These are phyloP conservation scores for Oligia strigilis DNA, from an alignment of 2,888 invertebrate species.

Conservation along the genomic window DNA sequence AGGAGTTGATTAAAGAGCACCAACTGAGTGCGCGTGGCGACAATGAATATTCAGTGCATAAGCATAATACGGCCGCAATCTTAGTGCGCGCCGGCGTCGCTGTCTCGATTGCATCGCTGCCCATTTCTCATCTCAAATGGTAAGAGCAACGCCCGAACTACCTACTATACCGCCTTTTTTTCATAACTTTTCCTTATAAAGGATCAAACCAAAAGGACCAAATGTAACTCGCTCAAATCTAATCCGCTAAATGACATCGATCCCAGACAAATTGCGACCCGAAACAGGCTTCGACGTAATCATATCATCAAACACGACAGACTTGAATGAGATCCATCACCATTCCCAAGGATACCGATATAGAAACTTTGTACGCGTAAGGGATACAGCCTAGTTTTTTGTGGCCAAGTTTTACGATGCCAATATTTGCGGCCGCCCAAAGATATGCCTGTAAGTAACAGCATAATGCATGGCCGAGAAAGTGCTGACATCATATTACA, in stretches of 20 bases:
- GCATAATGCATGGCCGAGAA: conserved; percentile 64
- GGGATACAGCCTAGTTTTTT: conserved; percentile 76
- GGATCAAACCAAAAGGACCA: conserved; percentile 25
- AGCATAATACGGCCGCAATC: conserved; percentile 85
- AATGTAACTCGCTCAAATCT: conserved; percentile 42
- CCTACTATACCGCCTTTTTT: conserved; percentile 64
- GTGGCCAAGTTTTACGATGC: conserved; percentile 72
- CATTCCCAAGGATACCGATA: conserved; percentile 69
- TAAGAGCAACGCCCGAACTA: conserved; percentile 77
- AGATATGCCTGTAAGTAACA: conserved; percentile 73
- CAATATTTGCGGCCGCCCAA: conserved; percentile 69
- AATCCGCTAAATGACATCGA: conserved; percentile 60
- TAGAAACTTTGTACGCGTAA: conserved; percentile 72
- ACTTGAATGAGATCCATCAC: conserved; percentile 65
- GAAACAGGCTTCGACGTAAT: conserved; percentile 57
- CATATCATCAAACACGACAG: conserved; percentile 62
- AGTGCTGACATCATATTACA: conserved; percentile 62
- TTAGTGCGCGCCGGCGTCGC: conserved; percentile 76
- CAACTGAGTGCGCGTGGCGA: conserved; percentile 76
- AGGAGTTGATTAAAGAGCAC: conserved; percentile 85
- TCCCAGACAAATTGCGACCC: conserved; percentile 48
- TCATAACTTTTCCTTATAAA: conserved; percentile 32
- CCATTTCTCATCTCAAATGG: conserved; percentile 88
- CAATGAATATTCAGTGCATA: conserved; percentile 87
- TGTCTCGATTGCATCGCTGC: conserved; percentile 83